Conservation (phyloP, 2,797 vertebrate species). For the Anableps anableps region DNA sequence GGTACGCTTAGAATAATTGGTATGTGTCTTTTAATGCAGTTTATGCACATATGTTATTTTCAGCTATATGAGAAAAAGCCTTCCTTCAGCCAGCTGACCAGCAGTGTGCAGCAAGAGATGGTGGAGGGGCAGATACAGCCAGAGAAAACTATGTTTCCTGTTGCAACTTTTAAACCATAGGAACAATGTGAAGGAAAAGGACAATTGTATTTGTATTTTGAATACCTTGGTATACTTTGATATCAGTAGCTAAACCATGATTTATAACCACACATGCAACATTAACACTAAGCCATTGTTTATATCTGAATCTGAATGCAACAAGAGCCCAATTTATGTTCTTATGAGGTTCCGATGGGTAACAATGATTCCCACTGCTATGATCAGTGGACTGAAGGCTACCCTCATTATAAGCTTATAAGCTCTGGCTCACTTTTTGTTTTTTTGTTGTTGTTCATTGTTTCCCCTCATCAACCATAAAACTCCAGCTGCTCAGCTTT, state of each 20-base stretch:
- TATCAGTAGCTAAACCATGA: background rate
- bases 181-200: background rate
- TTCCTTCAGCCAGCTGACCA: background rate
- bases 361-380: slow-evolving; percentile 39
- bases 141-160: background rate
- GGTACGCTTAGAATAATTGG: background rate
- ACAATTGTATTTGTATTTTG: background rate
- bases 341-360: slow-evolving; percentile 56
- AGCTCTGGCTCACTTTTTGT: slow-evolving; percentile 42
- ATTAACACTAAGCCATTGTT: background rate
- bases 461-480: slow-evolving; percentile 30
- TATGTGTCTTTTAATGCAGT: background rate
- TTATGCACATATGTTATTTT: background rate
- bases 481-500: slow-evolving; percentile 57
- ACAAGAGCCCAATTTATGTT: slow-evolving; percentile 59
- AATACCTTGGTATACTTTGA: background rate
- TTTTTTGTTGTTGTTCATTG: slow-evolving; percentile 22
- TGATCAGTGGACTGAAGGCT: slow-evolving; percentile 50
- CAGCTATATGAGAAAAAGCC: background rate
- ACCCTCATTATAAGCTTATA: slow-evolving; percentile 74
- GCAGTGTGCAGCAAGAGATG: background rate
- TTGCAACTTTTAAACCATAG: background rate
- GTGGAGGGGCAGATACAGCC: background rate
- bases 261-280: background rate
- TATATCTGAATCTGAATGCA: slow-evolving; percentile 47